Percentiles rank a stretch among this genome's conserved stretches.
Conservation (phyloP, 2,113 vertebrate species). For the Bos javanicus region DNA sequence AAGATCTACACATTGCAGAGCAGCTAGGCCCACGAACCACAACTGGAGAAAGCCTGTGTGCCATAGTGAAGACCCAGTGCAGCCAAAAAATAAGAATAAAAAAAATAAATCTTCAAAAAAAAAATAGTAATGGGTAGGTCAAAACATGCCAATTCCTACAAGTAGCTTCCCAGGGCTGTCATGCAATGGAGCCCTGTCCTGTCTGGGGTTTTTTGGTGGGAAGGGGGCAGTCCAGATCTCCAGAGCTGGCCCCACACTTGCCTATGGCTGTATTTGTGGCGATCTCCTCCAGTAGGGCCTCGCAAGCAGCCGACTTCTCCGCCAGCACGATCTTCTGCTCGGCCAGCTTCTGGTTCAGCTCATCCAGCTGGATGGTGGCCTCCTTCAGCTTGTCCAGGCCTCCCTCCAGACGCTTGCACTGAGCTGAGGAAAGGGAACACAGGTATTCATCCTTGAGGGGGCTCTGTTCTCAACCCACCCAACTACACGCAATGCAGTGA, state of each 20-base stretch:
- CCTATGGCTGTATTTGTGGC: constrained; percentile 88
- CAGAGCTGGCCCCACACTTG: constrained; percentile 53
- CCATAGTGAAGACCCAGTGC: not conserved
- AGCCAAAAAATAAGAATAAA: not conserved
- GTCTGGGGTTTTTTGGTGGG: not conserved
- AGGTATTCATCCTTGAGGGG: accelerated
- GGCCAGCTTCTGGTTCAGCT: constrained; percentile 92
- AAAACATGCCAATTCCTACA: not conserved
- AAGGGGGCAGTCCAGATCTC: accelerated
- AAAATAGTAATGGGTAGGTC: not conserved
- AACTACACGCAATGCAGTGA: accelerated
- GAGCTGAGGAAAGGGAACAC: constrained; percentile 76
- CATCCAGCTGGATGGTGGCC: constrained; percentile 90
- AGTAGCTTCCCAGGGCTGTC: not conserved
- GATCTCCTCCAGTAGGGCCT: constrained; percentile 90
- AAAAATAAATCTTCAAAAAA: not conserved
- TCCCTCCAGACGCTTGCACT: constrained; percentile 91
- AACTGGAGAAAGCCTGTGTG: not conserved
- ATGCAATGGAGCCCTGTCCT: not conserved
- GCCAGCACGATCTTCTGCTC: constrained; percentile 93
- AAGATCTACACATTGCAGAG: not conserved
- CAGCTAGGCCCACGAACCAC: not conserved
- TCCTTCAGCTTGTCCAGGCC: constrained; percentile 96
- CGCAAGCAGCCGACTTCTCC: constrained; percentile 91
- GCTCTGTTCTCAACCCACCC: accelerated